Conservation (phyloP, 2,113 vertebrate genomes). For the Falco punctatus region DNA sequence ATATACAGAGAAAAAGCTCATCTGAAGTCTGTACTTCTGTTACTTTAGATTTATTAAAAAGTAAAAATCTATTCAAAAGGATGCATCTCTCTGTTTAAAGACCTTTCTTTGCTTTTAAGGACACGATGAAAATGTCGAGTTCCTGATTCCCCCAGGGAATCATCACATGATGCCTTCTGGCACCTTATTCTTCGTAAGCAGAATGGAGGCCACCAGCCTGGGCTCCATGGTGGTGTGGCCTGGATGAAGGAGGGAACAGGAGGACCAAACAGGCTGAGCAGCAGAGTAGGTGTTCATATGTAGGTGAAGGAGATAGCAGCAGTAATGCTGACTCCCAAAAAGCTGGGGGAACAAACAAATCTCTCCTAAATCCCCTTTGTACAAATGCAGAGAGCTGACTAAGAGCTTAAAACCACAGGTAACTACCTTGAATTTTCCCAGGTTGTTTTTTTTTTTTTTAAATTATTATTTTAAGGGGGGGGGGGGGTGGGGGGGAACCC, state of each 20-base stretch:
- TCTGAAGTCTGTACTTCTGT: neutral
- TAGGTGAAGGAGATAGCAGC: neutral
- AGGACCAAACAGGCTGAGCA: neutral
- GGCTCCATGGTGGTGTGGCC: neutral
- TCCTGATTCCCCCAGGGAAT: neutral
- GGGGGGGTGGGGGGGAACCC: neutral
- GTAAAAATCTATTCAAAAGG: neutral
- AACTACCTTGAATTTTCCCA: neutral
- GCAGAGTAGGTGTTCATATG: neutral
- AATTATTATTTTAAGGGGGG: neutral
- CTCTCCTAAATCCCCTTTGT: neutral
- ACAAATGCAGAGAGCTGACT: neutral
- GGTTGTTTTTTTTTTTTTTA: neutral
- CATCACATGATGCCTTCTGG: accelerated
- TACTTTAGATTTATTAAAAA: neutral
- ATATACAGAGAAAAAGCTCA: neutral
- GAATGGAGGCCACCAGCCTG: neutral
- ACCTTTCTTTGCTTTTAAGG: neutral
- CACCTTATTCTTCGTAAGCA: neutral
- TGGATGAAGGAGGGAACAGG: neutral
- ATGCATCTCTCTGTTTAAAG: neutral
- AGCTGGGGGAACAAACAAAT: neutral
- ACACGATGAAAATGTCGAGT: neutral
- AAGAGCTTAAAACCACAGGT: neutral
- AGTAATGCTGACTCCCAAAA: neutral